Base-by-base conservation (phyloP, 2,888 invertebrate species). In the Neoscelio sp. region DNA sequence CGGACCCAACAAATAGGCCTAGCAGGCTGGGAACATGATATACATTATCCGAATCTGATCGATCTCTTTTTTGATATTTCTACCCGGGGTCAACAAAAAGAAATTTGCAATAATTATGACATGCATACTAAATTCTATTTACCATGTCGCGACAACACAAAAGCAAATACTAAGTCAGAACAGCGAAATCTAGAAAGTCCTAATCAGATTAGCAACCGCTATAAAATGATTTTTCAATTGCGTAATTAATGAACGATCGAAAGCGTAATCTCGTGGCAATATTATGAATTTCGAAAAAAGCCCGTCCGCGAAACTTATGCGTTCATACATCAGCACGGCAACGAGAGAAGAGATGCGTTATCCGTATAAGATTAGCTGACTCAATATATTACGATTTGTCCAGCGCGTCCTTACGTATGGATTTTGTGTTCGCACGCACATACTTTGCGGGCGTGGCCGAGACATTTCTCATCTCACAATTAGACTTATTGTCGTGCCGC, bases 371-470 rank as follows among this genome's bases (percentile, higher is more conserved):
- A 80, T 80, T 76, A 80, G 68, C 64, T 56, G 60, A 8, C 65
- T 50, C 80, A 73, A 80, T 81, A 75, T 80, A 79, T 82, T 79
- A 70, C 75, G 75, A 82, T 82, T 82, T 82, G 82, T 79, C 81
- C 56, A 60, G 58, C 73, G 52, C 67, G 70, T 81, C 78, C 76
- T 77, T 82, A 80, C 67, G 74, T 77, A 64, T 80, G 75, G 71
- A 81, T 75, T 78, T 79, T 77, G 71, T 56, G 50, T 60, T 76
- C 64, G 68, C 76, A 79, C 78, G 80, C 80, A 75, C 68, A 71
- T 64, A 73, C 79, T 67, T 50, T 13, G 56, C 77, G 64, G 78
- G 80, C 75, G 81, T 71, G 80, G 79, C 62, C 74, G 15, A 35
- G 28, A 60, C 73, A 77, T 80, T 81, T 77, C 75, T 79, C 81